Evolutionary conservation across 2,888 invertebrate genomes (phyloP).

Genomic region (Callyntrura sp.): DNA sequence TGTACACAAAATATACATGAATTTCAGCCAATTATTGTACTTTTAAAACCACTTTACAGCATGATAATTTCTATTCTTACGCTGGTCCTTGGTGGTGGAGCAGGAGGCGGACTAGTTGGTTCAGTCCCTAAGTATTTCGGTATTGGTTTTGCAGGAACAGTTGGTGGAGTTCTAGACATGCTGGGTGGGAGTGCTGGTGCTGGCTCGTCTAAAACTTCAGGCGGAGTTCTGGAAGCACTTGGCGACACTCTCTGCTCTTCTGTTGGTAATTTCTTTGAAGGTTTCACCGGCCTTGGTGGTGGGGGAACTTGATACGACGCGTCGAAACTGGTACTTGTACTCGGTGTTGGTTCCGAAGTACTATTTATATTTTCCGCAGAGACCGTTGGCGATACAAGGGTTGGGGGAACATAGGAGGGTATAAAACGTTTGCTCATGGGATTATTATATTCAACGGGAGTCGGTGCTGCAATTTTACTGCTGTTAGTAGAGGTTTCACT

Average conservation of each 20-base stretch:
- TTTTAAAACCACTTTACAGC: too few relatives aligned
- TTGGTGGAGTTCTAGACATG: conserved; percentile 28
- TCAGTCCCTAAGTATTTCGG: conserved; percentile 34
- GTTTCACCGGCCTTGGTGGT: conserved; percentile 76
- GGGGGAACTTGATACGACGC: conserved; percentile 74
- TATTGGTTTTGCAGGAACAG: conserved; percentile 40
- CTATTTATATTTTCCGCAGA: too few relatives aligned
- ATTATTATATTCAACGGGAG: conserved; percentile 60
- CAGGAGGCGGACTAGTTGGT: conserved; percentile 69
- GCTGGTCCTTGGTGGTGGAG: conserved; percentile 79
- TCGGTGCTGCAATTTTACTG: not conserved
- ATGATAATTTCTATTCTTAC: conserved; percentile 58
- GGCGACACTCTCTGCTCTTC: conserved; percentile 19
- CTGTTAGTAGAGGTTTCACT: not conserved
- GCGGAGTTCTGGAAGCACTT: conserved; percentile 5
- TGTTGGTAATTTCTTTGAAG: conserved; percentile 25
- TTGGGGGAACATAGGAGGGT: conserved; percentile 69
- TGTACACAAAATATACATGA: too few relatives aligned
- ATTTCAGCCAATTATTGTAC: too few relatives aligned
- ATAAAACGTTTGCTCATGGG: conserved; percentile 69
- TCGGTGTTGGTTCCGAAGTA: not conserved
- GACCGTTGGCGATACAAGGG: not conserved
- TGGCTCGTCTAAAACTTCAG: conserved; percentile 16
- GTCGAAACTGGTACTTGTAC: not conserved
- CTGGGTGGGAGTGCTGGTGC: not conserved